Base-by-base conservation (phyloP, 2,888 invertebrate genomes). In the Lepidochitona cinerea region DNA sequence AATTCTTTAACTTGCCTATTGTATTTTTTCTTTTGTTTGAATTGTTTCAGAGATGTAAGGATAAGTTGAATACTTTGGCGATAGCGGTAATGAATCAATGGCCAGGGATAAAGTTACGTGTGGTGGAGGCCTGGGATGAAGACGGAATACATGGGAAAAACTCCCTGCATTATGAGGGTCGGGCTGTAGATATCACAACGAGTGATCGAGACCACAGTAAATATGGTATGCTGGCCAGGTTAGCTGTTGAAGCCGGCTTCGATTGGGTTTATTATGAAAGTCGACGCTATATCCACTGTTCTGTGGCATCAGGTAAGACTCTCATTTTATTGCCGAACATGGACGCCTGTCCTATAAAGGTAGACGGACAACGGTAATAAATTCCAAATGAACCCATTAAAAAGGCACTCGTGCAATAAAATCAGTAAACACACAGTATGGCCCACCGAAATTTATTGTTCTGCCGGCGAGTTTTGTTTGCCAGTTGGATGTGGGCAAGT, bases 221-320 rank as follows among this genome's bases (percentile, higher is more conserved):
- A 92, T 96, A 97, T 92, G 98, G 98, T 82, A 96, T 98, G 96
- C 93, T 98, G 88, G 98, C 98, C 65, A 92, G 98, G 76, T 93
- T 98, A 73, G 98, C 98, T 0, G 96, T 97, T 75, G 97, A 98
- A 91, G 97, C 98, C 35, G 98, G 98, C 87, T 98, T 98, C 93
- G 98, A 98, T 93, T 98, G 97, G 97, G 98, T 98, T 78, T 97
- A 96, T 92, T 98, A 97, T 91, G 97, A 97, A 92, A 96, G 96
- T 90, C 93, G 97, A 83, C 95, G 96, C 23, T 96, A 98, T 91
- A 97, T 98, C 87, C 98, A 98, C 92, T 97, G 97, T 92, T 97
- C 97, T 76, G 98, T 98, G 79, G 97, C 97, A 92, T 97, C 98
- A 93, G 98, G 98, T 98, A 93, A 92, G 84, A 18, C 23, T 12